Evolutionary conservation across 2,797 vertebrate genomes (phyloP), one percentile per base, ranked within the genome.

Genomic region (Enteromius radiatus): DNA sequence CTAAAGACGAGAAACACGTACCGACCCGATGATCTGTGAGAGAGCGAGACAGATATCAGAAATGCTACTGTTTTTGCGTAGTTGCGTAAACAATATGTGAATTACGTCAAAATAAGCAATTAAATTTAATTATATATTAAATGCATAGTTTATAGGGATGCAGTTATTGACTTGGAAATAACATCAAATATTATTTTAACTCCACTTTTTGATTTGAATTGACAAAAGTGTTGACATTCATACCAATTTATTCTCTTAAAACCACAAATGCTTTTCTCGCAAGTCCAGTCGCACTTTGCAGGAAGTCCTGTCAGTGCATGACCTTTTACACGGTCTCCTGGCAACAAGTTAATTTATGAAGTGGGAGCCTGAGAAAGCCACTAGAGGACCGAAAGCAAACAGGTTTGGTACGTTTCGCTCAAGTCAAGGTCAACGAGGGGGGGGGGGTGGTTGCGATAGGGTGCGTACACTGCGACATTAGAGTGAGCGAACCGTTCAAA

Each of bases 11-110:
- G 92, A 97, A 99, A 87, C 98, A 99, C 0, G 95, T 96, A 2
- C 97, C 97, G 3, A 95, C 89, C 0, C 98, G 95, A 88, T 99
- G 97, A 93, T 99, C 98, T 99, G 94, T 17, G 43, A 83, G 14
- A 82, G 59, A 1, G 12, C 0, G 4, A 76, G 8, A 77, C 38
- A 45, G 14, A 28, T 17, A 26, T 38, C 12, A 38, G 45, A 63
- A 31, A 31, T 17, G 14, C 14, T 68, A 8, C 38, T 26, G 12
- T 23, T 65, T 43, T 15, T 26, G 47, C 3, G 7, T n/a, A 21
- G 5, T 4, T 49, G 2, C 4, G 12, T 52, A 52, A 31, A 71
- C 26, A 49, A 21, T n/a, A 38, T 31, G 69, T 5, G 0, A 19
- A 70, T 47, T 43, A 26, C 4, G 8, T 19, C 7, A 68, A 6